Percentiles rank a stretch among this genome's conserved stretches.
Conservation (phyloP, 2,888 invertebrate genomes). For the Chrysolina oricalcia region DNA sequence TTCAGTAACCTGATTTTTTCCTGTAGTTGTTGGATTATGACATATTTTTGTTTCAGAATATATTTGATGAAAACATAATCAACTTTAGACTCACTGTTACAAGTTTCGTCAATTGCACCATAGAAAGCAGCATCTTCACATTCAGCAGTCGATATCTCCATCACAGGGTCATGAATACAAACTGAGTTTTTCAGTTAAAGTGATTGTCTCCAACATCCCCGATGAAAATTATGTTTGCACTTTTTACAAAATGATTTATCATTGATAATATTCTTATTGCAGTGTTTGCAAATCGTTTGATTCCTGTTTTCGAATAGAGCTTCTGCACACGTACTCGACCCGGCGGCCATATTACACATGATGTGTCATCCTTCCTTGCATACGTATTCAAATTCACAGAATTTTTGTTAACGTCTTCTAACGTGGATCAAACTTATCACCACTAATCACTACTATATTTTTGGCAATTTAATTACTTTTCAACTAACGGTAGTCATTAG, state of each 20-base stretch:
- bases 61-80: conserved; percentile 17
- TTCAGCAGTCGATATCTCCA: conserved; percentile 18
- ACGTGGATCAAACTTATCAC: too few species aligned
- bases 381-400: too few species aligned
- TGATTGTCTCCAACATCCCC: conserved; percentile 21
- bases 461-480: too few species aligned
- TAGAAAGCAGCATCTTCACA: conserved; percentile 21
- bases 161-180: conserved; percentile 24
- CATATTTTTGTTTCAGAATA: background rate
- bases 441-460: too few species aligned
- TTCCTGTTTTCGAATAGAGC: conserved; percentile 25
- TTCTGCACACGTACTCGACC: conserved; percentile 16
- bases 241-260: conserved; percentile 22
- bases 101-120: conserved; percentile 18
- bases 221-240: conserved; percentile 29
- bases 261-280: conserved; percentile 23
- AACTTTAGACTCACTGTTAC: conserved; percentile 20
- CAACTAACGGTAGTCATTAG: too few species aligned
- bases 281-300: conserved; percentile 15
- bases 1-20: background rate
- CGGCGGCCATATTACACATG: conserved; percentile 14
- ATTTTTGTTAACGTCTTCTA: too few species aligned
- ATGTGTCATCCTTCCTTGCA: too few species aligned
- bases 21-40: too few species aligned
- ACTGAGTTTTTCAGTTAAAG: conserved; percentile 19